Evolutionary conservation across 2,113 vertebrate genomes (phyloP).

Genomic region (Muscicapa adusta): DNA sequence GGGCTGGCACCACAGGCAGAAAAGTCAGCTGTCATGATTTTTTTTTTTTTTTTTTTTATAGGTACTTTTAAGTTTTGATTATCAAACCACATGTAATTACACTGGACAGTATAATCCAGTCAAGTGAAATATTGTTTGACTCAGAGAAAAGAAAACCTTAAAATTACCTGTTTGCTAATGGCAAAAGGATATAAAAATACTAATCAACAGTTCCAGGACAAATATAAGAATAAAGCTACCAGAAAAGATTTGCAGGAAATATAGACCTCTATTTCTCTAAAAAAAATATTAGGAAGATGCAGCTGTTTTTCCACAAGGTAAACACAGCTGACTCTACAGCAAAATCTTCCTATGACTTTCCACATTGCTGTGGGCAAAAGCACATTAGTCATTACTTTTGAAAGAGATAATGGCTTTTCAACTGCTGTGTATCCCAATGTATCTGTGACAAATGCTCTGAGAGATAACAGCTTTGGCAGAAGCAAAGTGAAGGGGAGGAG

Average conservation of each 20-base stretch:
- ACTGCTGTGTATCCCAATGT: background rate
- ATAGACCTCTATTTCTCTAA: background rate
- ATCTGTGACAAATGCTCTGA: background rate
- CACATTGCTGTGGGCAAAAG: background rate
- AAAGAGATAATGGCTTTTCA: slow-evolving; percentile 1
- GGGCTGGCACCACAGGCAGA: background rate
- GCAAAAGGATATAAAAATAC: background rate
- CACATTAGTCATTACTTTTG: background rate
- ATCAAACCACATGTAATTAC: background rate
- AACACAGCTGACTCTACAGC: background rate
- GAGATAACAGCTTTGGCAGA: background rate
- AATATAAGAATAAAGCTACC: background rate
- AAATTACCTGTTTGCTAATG: background rate
- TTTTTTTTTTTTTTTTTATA: background rate
- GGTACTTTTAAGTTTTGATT: background rate
- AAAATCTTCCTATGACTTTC: background rate
- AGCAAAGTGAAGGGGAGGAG: background rate
- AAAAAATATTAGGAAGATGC: background rate
- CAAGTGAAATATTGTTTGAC: background rate
- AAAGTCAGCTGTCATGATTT: background rate
- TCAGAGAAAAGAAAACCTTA: background rate
- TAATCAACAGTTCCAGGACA: background rate
- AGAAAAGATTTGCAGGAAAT: background rate
- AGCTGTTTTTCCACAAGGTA: background rate
- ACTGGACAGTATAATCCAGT: background rate